A percentile compares a stretch with the other conserved stretches of the same genome.
Conservation (phyloP, 2,797 vertebrate genomes). For the Orestias chungarensis region DNA sequence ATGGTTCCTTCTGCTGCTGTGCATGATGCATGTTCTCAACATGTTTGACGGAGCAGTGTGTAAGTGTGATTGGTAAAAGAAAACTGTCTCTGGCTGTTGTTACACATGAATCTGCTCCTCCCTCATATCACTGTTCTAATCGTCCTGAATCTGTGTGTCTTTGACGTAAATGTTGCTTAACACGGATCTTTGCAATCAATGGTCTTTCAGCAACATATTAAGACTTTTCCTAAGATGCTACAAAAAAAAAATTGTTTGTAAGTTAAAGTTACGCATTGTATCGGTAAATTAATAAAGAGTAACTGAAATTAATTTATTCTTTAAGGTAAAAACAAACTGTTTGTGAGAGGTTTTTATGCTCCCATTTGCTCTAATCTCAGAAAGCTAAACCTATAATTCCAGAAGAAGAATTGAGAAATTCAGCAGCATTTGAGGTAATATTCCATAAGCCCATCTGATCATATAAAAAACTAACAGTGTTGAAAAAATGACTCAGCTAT, state of each 20-base stretch:
- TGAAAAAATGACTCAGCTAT: background rate
- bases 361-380: background rate
- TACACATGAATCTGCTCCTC: slow-evolving; percentile 5
- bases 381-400: background rate
- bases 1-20: slow-evolving; percentile 44
- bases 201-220: background rate
- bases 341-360: background rate
- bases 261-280: too few relatives aligned
- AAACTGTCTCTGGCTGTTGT: slow-evolving; percentile 9
- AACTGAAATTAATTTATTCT: too few relatives aligned
- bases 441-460: background rate
- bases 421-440: background rate
- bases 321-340: background rate
- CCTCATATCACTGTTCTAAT: too few relatives aligned
- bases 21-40: slow-evolving; percentile 80
- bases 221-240: background rate
- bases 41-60: slow-evolving; percentile 83
- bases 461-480: background rate
- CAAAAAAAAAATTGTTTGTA: background rate
- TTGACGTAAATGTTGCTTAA: background rate
- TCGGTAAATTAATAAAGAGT: background rate
- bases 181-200: background rate
- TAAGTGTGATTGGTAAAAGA: slow-evolving; percentile 79
- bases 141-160: background rate
- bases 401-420: too few relatives aligned